Evolutionary conservation across 1,140 invertebrate genomes (phyloP), one percentile per base, ranked within the genome.

Genomic region (Rhagoletis zephyria): DNA sequence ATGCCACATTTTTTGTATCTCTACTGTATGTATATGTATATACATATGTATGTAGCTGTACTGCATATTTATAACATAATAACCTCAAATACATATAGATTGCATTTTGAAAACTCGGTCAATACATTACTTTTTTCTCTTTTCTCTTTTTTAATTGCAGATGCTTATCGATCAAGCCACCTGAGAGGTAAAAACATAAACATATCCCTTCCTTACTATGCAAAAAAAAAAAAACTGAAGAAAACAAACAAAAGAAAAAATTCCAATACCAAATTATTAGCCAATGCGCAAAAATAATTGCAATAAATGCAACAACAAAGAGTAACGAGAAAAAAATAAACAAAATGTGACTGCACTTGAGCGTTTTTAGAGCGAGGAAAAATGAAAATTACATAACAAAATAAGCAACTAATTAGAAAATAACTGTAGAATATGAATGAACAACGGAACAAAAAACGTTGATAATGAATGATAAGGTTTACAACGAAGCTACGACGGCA

Each of bases 121-220:
- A 88, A 89, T 89, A 87, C 45, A 81, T 85, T 81, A 61, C 81
- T 85, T 85, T 91, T 90, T 90, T 91, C 91, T 92, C 91, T 92
- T 93, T 94, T 93, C 93, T 94, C 85, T 94, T 94, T 93, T 94
- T 92, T 95, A 94, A 94, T 95, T 95, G 94, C 94, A 95, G 94
- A 94, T 95, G 94, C 94, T 94, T 95, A 94, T 95, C 94, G 94
- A 95, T 95, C 94, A 95, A 95, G 94, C 94, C 94, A 94, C 94
- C 94, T 93, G 94, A 95, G 94, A 95, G 94, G 94, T 95, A 95
- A 92, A 92, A 90, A 92, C 88, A 90, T 89, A 91, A 90, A 87
- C 30, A 45, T 70, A 85, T 88, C 42, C 85, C 70, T 85, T 86
- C 67, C 63, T 45, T 65, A 56, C 85, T 63, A 89, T 88, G 87